Conservation (phyloP, 64 coral and sea anemone genomes). For the Pocillopora damicornis region DNA sequence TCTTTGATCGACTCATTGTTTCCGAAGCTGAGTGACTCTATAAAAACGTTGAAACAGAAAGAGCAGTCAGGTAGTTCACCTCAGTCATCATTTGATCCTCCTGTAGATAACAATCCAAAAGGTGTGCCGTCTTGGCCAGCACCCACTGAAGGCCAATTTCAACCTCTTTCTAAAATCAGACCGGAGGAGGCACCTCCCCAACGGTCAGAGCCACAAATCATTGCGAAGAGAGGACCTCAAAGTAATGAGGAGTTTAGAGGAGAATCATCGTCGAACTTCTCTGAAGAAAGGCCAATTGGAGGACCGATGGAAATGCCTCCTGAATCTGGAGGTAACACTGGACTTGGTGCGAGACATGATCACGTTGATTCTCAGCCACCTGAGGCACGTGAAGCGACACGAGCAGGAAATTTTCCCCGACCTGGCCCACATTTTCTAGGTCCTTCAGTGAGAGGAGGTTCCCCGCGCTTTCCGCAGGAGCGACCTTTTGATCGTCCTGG, state of each 20-base stretch:
- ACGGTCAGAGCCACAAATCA: background rate
- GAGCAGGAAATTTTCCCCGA: background rate
- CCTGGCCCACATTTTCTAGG: background rate
- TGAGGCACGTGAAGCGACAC: background rate
- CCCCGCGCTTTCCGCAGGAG: background rate
- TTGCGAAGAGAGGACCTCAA: background rate
- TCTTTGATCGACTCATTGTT: conserved; percentile 88
- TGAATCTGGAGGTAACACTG: background rate
- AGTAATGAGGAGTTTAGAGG: background rate
- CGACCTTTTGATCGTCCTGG: conserved; percentile 4
- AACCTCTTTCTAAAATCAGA: background rate
- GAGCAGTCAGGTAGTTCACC: conserved; percentile 33
- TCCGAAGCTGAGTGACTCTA: conserved; percentile 85
- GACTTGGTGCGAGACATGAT: background rate
- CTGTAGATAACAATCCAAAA: background rate
- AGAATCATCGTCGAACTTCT: background rate
- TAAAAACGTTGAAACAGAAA: conserved; percentile 78
- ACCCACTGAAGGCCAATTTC: background rate
- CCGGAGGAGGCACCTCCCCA: background rate
- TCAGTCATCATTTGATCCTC: background rate
- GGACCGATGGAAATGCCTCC: background rate
- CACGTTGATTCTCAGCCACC: background rate
- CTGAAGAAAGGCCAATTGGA: background rate
- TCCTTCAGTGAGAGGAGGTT: conserved; percentile 1
- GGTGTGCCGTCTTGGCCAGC: background rate